Percentiles rank a stretch among this genome's conserved stretches.
Conservation (phyloP, 2,888 invertebrate species). For the Erynnis tages region DNA sequence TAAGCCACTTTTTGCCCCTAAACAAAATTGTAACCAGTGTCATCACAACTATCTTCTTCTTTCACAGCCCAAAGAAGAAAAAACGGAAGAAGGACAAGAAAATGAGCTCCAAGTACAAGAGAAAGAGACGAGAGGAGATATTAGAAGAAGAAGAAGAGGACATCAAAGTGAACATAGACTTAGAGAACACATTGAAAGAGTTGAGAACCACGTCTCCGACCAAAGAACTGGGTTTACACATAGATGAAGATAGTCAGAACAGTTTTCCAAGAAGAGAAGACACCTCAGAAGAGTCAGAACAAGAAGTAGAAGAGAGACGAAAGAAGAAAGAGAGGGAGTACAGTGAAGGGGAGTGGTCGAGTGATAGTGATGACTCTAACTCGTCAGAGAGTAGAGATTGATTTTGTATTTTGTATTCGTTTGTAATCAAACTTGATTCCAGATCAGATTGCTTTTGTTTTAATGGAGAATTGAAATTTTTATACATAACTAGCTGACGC, state of each 20-base stretch:
- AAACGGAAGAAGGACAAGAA: conserved; percentile 65
- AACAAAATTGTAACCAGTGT: not conserved
- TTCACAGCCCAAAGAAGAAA: conserved; percentile 58
- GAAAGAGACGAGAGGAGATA: conserved; percentile 45
- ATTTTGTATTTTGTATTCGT: conserved; percentile 11
- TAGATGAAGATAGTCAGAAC: conserved; percentile 21
- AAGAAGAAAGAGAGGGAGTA: conserved; percentile 56
- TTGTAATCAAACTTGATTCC: too few relatives aligned
- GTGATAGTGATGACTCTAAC: conserved; percentile 59
- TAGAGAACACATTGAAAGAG: conserved; percentile 62
- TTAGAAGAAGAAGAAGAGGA: conserved; percentile 42
- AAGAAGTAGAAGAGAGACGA: conserved; percentile 33
- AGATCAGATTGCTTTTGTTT: too few relatives aligned
- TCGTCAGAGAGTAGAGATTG: conserved; percentile 36
- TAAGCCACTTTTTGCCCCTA: too few relatives aligned
- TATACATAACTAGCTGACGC: too few relatives aligned
- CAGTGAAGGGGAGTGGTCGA: conserved; percentile 76
- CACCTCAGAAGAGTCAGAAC: conserved; percentile 47
- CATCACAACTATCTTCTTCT: not conserved
- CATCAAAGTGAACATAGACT: conserved; percentile 52
- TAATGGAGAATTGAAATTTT: too few relatives aligned
- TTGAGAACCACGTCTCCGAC: conserved; percentile 63
- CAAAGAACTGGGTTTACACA: conserved; percentile 48
- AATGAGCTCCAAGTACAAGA: conserved; percentile 54
- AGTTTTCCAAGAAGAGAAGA: conserved; percentile 29